Evolutionary conservation across 2,113 vertebrate species (phyloP).

Genomic region (Spermophilus dauricus): DNA sequence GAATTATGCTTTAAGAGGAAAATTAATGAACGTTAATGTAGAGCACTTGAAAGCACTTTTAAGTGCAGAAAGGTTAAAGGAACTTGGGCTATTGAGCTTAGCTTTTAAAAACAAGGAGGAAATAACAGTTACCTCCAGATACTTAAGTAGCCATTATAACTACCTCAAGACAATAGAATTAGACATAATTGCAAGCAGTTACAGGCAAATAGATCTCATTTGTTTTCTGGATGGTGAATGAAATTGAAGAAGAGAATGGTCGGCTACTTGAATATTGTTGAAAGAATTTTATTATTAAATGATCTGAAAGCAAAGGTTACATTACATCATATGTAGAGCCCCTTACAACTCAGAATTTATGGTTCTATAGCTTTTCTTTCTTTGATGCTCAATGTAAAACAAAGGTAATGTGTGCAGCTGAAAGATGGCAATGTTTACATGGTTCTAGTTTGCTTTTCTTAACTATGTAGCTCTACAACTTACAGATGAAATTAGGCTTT

Average conservation of each 20-base stretch:
- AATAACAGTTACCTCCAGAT: slow-evolving; percentile 48
- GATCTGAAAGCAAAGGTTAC: background rate
- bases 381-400: background rate
- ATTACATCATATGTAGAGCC: background rate
- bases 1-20: slow-evolving; percentile 31
- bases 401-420: background rate
- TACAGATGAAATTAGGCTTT: background rate
- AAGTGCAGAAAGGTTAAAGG: slow-evolving; percentile 18
- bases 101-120: slow-evolving; percentile 59
- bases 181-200: slow-evolving; percentile 34
- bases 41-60: slow-evolving; percentile 36
- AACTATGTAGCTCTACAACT: background rate
- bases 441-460: background rate
- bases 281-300: background rate
- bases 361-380: background rate
- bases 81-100: background rate
- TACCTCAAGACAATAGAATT: slow-evolving; percentile 9
- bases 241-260: background rate
- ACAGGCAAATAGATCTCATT: background rate
- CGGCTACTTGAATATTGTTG: background rate
- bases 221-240: background rate
- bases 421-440: background rate
- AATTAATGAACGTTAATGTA: slow-evolving; percentile 34
- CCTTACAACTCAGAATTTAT: background rate
- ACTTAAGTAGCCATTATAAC: slow-evolving; percentile 54